phyloP scores from a whole-genome alignment of 2,797 vertebrate species.

The Decapterus maruadsi region DNA sequence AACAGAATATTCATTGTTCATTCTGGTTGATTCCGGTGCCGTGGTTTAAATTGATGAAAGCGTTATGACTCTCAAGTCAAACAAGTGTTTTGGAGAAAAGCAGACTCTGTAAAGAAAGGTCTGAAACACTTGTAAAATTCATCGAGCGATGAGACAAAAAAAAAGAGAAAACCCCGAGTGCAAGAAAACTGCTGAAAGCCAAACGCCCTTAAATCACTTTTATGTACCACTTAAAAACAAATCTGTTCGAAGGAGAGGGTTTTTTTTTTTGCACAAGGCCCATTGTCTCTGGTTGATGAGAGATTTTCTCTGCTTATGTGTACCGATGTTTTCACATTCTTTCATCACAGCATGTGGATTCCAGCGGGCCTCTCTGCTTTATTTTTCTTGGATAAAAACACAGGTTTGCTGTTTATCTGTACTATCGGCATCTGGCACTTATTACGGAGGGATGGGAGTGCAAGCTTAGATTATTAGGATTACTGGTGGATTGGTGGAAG shows the following conservation, averaged over 20 bases:
- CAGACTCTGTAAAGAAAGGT: not conserved
- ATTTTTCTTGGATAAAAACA: slow-evolving; percentile 83
- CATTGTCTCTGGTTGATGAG: slow-evolving; percentile 52
- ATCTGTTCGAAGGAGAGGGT: slow-evolving; percentile 17
- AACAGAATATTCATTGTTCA: not conserved
- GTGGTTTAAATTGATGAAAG: not conserved
- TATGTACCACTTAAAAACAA: slow-evolving; percentile 26
- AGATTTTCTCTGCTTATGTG: slow-evolving; percentile 56
- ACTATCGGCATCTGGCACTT: slow-evolving; percentile 84
- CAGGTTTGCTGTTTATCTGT: slow-evolving; percentile 82
- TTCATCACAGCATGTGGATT: slow-evolving; percentile 79
- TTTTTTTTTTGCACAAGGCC: slow-evolving; percentile 7
- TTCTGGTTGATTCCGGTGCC: not conserved
- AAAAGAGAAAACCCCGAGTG: not conserved
- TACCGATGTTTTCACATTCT: slow-evolving; percentile 76
- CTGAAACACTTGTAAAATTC: not conserved
- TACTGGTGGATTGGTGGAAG: slow-evolving; percentile 77
- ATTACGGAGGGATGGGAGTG: slow-evolving; percentile 79
- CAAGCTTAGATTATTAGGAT: slow-evolving; percentile 84
- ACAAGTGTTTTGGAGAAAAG: not conserved
- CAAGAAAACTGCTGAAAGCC: not conserved
- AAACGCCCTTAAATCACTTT: slow-evolving; percentile 19
- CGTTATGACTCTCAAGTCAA: not conserved
- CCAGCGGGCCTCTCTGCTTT: slow-evolving; percentile 76
- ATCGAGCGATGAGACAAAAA: not conserved